A percentile compares a stretch with the other conserved stretches of the same genome.
Evolutionary conservation across 2,797 vertebrate genomes (phyloP).

Genomic region (Rachycentron canadum): DNA sequence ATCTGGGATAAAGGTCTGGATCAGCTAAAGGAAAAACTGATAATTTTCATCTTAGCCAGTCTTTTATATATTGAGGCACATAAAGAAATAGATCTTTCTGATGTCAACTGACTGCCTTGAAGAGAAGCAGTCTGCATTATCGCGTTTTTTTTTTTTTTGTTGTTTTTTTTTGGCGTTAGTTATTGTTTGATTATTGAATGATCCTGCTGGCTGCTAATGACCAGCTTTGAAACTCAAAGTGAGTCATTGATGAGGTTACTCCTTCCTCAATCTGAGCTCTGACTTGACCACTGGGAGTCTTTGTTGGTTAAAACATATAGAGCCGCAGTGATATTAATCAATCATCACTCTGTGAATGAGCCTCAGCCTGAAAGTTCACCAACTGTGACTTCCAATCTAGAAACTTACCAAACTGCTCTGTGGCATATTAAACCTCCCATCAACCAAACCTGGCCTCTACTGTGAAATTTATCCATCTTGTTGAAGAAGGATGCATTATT

Average conservation of each 20-base stretch:
- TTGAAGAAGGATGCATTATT: constrained; percentile 58
- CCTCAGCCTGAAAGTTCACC: neutral
- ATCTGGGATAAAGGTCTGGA: neutral
- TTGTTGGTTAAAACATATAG: neutral
- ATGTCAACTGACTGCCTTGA: neutral
- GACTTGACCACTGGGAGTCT: neutral
- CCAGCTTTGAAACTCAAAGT: neutral
- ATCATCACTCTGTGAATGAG: neutral
- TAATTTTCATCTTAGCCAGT: neutral
- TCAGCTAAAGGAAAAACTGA: neutral
- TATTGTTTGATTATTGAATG: neutral
- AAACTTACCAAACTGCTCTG: constrained; percentile 14
- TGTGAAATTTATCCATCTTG: constrained; percentile 34
- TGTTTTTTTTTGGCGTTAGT: neutral
- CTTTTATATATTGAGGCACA: neutral
- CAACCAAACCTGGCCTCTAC: neutral
- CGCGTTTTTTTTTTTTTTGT: neutral
- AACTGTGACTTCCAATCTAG: neutral
- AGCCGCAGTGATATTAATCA: neutral
- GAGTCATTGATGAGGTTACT: neutral
- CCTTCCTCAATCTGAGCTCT: neutral
- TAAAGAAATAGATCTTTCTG: neutral
- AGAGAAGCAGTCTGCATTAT: neutral
- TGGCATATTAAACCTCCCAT: neutral
- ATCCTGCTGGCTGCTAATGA: neutral